Evolutionary conservation across 2,797 vertebrate genomes (phyloP), one percentile per base, ranked within the genome.

Genomic region (Thamnophis elegans): DNA sequence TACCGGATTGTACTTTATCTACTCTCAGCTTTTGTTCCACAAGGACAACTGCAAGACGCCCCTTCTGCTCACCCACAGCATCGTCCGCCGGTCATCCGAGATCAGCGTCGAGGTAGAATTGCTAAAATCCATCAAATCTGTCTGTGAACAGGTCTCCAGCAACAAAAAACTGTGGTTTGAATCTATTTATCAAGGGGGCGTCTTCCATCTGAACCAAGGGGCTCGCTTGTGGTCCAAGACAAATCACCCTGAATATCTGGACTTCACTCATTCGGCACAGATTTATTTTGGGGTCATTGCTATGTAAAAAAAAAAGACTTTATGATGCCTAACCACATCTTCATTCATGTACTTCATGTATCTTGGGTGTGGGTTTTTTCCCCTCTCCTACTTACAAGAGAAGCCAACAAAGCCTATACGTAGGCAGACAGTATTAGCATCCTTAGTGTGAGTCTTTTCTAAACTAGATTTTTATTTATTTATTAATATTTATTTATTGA

Each of bases 1-100:
- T 54, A 90, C 90, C 0, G 97, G 97, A 1, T 94, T 97, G 82
- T 97, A 97, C 92, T 97, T 97, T 2, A 94, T 97, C 65, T 97
- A 97, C 92, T 96, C 97, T 20, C 97, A 97, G 62, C 96, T 97
- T 90, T 93, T 97, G 56, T 97, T 96, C 92, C 95, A 96, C 0
- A 96, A 95, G 1, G 7, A 25, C 2, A 58, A 89, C 28, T 96
- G 96, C 89, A 42, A 85, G 0, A n/a, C 10, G 1, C 53, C 93
- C 0, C 36, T 95, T 90, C 95, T 95, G 85, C 95, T 98, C 58
- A 94, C 90, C 6, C 97, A 97, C 0, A 96, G 92, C 8, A 94
- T 98, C 47, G 93, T 47, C 42, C 94, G 94, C 51, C 59, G 65
- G 59, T 96, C 96, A 12, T 54, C n/a, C 1, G n/a, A 93, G 4